Conservation (phyloP, 2,113 vertebrate species). For the Lagenorhynchus albirostris region DNA sequence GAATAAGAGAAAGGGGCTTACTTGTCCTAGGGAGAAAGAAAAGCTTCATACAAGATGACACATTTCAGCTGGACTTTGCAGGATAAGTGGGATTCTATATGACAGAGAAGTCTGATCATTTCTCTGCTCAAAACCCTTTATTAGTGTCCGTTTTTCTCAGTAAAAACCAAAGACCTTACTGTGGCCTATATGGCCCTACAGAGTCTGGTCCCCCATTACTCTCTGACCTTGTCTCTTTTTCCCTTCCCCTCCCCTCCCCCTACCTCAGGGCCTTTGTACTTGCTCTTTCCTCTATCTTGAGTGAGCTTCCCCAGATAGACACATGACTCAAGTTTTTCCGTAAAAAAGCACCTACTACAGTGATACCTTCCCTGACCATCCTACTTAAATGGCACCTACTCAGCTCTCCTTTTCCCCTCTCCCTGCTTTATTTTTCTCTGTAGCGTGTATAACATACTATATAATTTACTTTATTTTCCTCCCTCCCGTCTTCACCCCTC, state of each 20-base stretch:
- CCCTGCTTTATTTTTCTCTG: neutral
- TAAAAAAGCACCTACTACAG: neutral
- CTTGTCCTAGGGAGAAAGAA: neutral
- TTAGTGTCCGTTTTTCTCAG: neutral
- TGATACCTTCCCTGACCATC: neutral
- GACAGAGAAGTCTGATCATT: neutral
- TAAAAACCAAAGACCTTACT: neutral
- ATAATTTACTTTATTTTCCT: neutral
- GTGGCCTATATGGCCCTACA: neutral
- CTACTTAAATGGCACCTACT: neutral
- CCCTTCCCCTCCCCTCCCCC: too few species aligned
- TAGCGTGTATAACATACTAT: neutral
- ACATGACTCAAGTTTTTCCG: neutral
- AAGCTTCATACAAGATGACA: neutral
- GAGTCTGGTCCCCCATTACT: neutral
- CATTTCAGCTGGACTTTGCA: neutral
- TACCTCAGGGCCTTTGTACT: neutral
- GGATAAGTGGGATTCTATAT: neutral
- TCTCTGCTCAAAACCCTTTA: neutral
- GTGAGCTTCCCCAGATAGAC: neutral
- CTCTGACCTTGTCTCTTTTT: neutral
- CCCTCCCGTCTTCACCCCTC: neutral
- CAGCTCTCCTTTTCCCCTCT: neutral
- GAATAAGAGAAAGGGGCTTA: neutral
- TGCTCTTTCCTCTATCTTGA: neutral